A percentile compares a stretch with the other conserved stretches of the same genome.
These are phyloP conservation scores for Okamejei kenojei DNA, from an alignment of 2,797 vertebrate species.

Conservation along the genomic window DNA sequence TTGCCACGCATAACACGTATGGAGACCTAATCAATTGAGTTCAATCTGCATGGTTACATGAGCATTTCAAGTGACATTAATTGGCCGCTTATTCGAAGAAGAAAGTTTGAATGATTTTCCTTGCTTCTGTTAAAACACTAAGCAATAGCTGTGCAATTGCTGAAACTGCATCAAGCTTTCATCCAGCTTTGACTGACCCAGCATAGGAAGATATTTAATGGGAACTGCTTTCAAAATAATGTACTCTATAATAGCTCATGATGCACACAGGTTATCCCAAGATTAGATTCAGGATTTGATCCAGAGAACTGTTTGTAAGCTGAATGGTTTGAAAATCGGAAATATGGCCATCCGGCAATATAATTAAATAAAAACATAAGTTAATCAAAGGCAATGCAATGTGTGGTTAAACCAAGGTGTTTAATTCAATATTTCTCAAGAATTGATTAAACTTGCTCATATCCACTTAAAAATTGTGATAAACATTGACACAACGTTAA, in stretches of 20 bases:
- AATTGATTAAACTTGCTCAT: neutral
- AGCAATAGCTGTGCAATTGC: no score
- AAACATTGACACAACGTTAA: neutral
- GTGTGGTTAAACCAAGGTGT: no score
- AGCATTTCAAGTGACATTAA: neutral
- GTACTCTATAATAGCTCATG: neutral
- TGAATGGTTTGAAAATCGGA: no score
- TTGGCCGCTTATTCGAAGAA: neutral
- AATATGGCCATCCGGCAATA: no score
- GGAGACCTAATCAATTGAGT: neutral
- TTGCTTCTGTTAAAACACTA: neutral
- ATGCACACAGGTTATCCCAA: neutral
- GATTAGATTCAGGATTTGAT: no score
- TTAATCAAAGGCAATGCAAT: no score
- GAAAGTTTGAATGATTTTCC: neutral
- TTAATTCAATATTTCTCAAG: no score
- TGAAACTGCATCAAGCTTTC: no score
- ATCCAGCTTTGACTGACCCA: neutral
- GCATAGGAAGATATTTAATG: neutral
- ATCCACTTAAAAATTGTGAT: neutral
- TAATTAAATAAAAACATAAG: no score
- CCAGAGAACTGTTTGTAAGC: no score
- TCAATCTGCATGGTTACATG: no score
- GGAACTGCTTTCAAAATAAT: neutral
- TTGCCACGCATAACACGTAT: no score